Percentiles rank a stretch among this genome's conserved stretches.
These are phyloP conservation scores for Cardiocondyla obscurior DNA, from an alignment of 1,140 invertebrate species.

Conservation along the genomic window DNA sequence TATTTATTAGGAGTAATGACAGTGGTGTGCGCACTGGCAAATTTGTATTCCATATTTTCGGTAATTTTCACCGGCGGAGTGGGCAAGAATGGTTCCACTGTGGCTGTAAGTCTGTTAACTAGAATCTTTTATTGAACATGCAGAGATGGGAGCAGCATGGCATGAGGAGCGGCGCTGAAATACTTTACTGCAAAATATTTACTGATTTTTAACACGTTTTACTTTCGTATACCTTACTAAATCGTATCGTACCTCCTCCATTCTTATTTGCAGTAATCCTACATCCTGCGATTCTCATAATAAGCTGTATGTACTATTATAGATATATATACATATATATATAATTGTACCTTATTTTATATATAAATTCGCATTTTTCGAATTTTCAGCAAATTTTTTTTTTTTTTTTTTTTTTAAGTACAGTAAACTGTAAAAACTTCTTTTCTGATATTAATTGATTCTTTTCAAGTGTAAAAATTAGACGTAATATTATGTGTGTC, in stretches of 20 bases:
- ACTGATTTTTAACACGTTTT: conserved; percentile 68
- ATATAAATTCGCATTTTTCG: conserved; percentile 8
- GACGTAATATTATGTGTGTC: neutral
- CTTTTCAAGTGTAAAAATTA: conserved; percentile 30
- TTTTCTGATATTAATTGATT: neutral
- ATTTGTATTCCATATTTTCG: conserved; percentile 88
- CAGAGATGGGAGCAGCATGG: conserved; percentile 81
- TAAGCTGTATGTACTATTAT: conserved; percentile 20
- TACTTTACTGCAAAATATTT: conserved; percentile 75
- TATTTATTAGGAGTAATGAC: conserved; percentile 90
- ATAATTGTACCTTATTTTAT: conserved; percentile 8
- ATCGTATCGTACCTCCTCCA: conserved; percentile 12
- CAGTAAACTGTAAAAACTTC: neutral
- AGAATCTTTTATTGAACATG: conserved; percentile 76
- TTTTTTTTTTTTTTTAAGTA: neutral
- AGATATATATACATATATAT: no score
- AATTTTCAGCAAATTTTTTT: conserved; percentile 12
- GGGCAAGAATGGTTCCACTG: conserved; percentile 97
- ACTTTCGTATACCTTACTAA: conserved; percentile 51
- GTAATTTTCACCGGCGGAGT: conserved; percentile 96
- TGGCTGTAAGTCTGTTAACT: conserved; percentile 89
- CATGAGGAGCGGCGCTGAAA: conserved; percentile 80
- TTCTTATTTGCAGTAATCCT: conserved; percentile 20
- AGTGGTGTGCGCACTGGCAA: conserved; percentile 87
- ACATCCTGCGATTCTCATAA: conserved; percentile 20